Evolutionary conservation across 2,888 invertebrate species (phyloP).

Genomic region (Branchipolynoe longqiensis): DNA sequence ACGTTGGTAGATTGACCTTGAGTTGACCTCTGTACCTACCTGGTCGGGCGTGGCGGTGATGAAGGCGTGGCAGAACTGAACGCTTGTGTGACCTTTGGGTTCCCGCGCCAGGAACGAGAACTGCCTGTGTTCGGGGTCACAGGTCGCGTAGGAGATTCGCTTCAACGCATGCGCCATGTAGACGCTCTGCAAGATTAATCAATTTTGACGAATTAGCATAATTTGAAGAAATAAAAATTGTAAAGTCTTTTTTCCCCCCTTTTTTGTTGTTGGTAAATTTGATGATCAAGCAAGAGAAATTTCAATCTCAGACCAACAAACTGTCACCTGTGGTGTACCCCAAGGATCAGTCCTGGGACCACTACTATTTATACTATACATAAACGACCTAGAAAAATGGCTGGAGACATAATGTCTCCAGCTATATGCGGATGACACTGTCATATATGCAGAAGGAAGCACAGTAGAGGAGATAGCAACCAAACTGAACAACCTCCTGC

Average conservation of each 20-base stretch:
- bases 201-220: background rate
- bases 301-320: too few relatives aligned
- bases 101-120: slow-evolving; percentile 90
- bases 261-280: too few relatives aligned
- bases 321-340: too few relatives aligned
- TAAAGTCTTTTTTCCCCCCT: background rate
- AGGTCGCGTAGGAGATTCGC: slow-evolving; percentile 92
- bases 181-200: slow-evolving; percentile 65
- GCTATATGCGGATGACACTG: too few relatives aligned
- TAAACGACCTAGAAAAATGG: too few relatives aligned
- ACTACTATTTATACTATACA: too few relatives aligned
- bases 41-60: slow-evolving; percentile 89
- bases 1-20: background rate
- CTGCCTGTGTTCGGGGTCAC: slow-evolving; percentile 89
- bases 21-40: slow-evolving; percentile 83
- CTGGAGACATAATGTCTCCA: too few relatives aligned
- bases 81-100: slow-evolving; percentile 86
- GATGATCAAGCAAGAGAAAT: too few relatives aligned
- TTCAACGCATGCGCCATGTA: slow-evolving; percentile 92
- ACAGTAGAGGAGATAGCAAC: too few relatives aligned
- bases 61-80: slow-evolving; percentile 92
- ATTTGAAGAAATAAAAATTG: background rate
- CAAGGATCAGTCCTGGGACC: too few relatives aligned
- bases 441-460: too few relatives aligned
- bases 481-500: too few relatives aligned